Evolutionary conservation across 2,113 vertebrate species (phyloP), one percentile per base, ranked within the genome.

Genomic region (Pterocles burchelli): DNA sequence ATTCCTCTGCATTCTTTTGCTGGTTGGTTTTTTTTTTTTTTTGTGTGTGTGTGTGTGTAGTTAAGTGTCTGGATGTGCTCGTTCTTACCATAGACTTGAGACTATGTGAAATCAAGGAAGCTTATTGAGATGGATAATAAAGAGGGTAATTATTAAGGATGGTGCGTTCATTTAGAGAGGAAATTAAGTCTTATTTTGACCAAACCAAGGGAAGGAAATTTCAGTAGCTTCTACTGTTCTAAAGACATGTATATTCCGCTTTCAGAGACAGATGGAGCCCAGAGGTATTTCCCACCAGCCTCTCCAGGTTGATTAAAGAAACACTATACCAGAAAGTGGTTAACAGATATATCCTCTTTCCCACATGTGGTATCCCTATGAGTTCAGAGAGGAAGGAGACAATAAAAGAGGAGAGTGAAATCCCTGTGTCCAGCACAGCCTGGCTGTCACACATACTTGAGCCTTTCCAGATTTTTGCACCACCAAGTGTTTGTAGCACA

Each of bases 321-420:
- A 46, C 17, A 1, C 18, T 67, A 6, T 51, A 25, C 4, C 8
- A 38, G 10, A 13, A 31, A 20, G 24, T 17, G 22, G 18, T 46
- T 36, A 51, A 46, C 17, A 41, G 29, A 33, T 4, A 21, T 20
- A 31, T 2, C 3, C 34, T 57, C 25, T 31, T 63, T 36, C n/a
- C 7, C 8, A 20, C 0, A 4, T 52, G 17, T 21, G 7, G 8
- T 34, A 34, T 41, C 25, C 6, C 2, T 19, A 14, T 5, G 18
- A 63, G 28, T 58, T 80, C 15, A 19, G 36, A 75, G 38, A 63
- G 63, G 17, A 80, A 58, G 63, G 25, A 67, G 15, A 36, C 11
- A 55, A 11, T 41, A 52, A 54, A 75, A 29, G 5, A 41, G n/a
- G 29, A 48, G 7, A 8, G 17, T 41, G 20, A 57, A 46, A 17